Base-by-base conservation (phyloP, 2,888 invertebrate species). In the Perizoma affinitatum region DNA sequence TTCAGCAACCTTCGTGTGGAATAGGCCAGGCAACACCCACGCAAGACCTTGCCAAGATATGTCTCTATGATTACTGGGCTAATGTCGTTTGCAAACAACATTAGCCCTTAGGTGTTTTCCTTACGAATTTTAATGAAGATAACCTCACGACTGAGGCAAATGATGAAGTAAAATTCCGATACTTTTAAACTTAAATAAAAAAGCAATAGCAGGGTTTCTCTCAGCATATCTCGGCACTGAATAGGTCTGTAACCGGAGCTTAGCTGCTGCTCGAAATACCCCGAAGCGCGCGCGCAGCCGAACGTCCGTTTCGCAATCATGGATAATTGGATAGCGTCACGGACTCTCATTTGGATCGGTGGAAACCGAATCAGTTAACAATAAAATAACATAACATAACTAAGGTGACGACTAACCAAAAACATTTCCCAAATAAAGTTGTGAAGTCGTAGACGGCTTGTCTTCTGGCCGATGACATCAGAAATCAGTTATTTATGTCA, bases 271-370 rank as follows among this genome's bases (percentile, higher is more conserved):
- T 78, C 72, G 74, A 83, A 84, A 84, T 83, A 83, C 71, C 50
- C 81, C 74, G 75, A 71, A 76, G 75, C 60, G 75, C 73, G 64
- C 68, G 69, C 66, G 68, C 69, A 51, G 54, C 58, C 73, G 69
- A 63, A 75, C 73, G 74, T 68, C 76, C 78, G 73, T 84, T 83
- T 84, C 84, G 83, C 82, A 84, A 85, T 73, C 65, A 68, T 65
- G 67, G 65, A 58, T 53, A 67, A 63, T 57, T 64, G 49, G 48
- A 22, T 22, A 22, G 22, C 22, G 46, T 48, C 55, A 48, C 40
- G n/a, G 10, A 34, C 42, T 40, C 43, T 44, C 58, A 49, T 59
- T 52, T 49, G 35, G 22, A 11, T 53, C 45, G 51, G 54, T 53
- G 47, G 58, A 58, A 61, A 58, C 58, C 49, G 33, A 56, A 52